Base-by-base conservation (phyloP, 2,888 invertebrate genomes). In the Keiferia lycopersicella region DNA sequence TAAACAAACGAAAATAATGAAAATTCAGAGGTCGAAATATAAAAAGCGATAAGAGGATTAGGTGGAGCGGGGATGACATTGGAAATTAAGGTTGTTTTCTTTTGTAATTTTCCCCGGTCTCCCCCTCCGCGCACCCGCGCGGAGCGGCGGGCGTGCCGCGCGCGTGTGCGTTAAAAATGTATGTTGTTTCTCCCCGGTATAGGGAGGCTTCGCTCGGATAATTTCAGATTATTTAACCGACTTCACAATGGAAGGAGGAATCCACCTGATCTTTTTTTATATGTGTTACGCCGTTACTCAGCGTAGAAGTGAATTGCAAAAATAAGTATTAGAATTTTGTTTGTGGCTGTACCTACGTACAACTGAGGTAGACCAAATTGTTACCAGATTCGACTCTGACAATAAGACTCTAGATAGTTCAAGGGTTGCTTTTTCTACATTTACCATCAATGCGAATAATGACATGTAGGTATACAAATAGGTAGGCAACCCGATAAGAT, bases 61-160 rank as follows among this genome's bases (percentile, higher is more conserved):
- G 85, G 86, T 82, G 87, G 88, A 88, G 85, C 90, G 90, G 91
- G 91, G 90, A 91, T 91, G 91, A 91, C 91, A 90, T 90, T 91
- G 90, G 91, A 91, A 91, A 91, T 91, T 91, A 91, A 91, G 91
- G 90, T 82, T 90, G 90, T 91, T 91, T 91, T 90, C 89, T 88
- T 91, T 91, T 91, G 91, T 91, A 90, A 91, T 91, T 89, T 86
- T 83, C 87, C 82, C 88, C 88, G 86, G 77, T 84, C 81, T 83
- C 88, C 81, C 86, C 90, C 85, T 79, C 77, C 77, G 77, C 71
- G 16, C 22, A 20, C 73, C 69, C 79, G 75, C 78, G 77, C 34
- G 7, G 34, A 34, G 34, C 8, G 10, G 34, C 34, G 34, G 34
- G 34, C 34, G 34, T 10, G 34, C 34, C 34, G 34, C 34, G 73